Evolutionary conservation across 2,888 invertebrate species (phyloP).

Genomic region (Andrena bicolor): DNA sequence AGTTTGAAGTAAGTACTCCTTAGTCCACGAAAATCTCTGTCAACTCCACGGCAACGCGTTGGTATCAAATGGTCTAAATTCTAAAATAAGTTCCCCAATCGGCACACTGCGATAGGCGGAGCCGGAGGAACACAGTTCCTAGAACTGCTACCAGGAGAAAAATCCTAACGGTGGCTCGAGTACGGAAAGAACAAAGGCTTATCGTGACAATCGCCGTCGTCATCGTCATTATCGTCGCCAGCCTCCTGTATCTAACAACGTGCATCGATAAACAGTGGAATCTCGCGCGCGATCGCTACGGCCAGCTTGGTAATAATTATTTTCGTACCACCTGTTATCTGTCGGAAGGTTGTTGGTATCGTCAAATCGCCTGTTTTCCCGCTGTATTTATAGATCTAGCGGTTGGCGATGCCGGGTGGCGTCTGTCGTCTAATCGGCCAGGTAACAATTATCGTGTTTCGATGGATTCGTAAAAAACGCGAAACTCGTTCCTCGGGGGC

Average conservation of each 20-base stretch:
- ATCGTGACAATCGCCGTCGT: constrained; percentile 1
- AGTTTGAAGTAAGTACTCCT: too few relatives aligned
- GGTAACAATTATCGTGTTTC: constrained; percentile 44
- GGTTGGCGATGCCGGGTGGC: not conserved
- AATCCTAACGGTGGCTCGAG: constrained; percentile 22
- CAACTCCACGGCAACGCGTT: too few relatives aligned
- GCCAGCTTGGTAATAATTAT: constrained; percentile 24
- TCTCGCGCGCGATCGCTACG: constrained; percentile 30
- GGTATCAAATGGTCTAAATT: too few relatives aligned
- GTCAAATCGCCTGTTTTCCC: constrained; percentile 37
- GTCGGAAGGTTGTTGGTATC: constrained; percentile 24
- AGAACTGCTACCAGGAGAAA: not conserved
- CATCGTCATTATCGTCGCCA: not conserved
- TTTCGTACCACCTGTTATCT: constrained; percentile 43
- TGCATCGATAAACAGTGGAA: constrained; percentile 31
- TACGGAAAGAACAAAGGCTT: constrained; percentile 27
- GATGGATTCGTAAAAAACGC: constrained; percentile 21
- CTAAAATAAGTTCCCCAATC: not conserved
- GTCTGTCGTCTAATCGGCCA: constrained; percentile 19
- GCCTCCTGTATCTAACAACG: constrained; percentile 5
- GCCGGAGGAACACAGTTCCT: not conserved
- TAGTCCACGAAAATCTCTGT: too few relatives aligned
- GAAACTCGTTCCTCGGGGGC: constrained; percentile 29
- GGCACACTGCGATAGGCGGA: too few relatives aligned
- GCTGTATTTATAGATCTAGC: constrained; percentile 30